These are phyloP conservation scores for Rhinoptilus africanus DNA, from an alignment of 2,113 vertebrate species.

Conservation along the genomic window DNA sequence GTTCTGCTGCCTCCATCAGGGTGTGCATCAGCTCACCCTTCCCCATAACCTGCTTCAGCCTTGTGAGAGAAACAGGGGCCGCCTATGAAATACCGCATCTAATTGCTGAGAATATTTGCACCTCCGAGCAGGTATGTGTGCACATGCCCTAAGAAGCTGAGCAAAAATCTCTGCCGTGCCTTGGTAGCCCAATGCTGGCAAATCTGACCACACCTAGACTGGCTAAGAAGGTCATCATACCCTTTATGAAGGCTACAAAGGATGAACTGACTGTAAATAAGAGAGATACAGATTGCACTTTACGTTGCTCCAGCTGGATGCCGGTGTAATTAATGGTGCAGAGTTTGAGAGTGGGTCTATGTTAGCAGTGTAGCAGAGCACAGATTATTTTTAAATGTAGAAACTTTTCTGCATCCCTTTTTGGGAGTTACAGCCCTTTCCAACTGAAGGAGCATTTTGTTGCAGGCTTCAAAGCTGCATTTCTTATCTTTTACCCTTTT, in stretches of 20 bases:
- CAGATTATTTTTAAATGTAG: background rate
- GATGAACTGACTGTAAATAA: background rate
- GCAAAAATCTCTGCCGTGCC: background rate
- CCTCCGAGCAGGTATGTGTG: background rate
- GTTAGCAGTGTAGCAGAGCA: background rate
- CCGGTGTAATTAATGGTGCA: background rate
- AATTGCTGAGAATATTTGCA: background rate
- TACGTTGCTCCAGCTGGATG: background rate
- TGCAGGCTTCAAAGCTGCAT: background rate
- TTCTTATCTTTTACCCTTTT: background rate
- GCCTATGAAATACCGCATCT: accelerated
- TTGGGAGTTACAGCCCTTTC: background rate
- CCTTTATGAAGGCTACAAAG: background rate
- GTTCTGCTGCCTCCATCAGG: background rate
- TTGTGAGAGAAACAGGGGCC: background rate
- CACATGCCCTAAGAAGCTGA: background rate
- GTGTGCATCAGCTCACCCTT: background rate
- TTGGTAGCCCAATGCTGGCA: background rate
- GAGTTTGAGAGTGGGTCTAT: background rate
- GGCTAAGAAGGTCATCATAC: background rate
- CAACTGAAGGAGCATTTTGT: background rate
- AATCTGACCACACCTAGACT: background rate
- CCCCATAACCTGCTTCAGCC: background rate
- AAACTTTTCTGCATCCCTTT: background rate
- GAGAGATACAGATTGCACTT: background rate